phyloP scores from a whole-genome alignment of 2,888 invertebrate genomes.

The Trissoscelio sp. region DNA sequence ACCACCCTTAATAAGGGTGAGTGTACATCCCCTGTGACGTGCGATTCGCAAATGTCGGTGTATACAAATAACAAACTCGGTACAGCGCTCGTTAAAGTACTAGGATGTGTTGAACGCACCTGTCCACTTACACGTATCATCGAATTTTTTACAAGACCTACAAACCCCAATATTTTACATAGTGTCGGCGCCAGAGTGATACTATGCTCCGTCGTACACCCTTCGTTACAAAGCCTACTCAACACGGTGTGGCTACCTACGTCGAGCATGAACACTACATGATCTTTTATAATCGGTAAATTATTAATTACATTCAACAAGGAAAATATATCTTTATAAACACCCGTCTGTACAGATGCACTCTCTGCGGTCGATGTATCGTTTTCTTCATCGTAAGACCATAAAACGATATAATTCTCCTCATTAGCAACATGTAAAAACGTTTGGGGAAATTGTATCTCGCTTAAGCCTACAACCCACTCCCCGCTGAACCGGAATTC shows the following conservation, averaged over 20 bases:
- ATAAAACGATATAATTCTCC: too few species aligned
- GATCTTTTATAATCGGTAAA: neutral
- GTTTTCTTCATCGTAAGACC: too few species aligned
- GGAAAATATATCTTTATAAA: neutral
- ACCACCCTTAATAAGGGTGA: constrained; percentile 37
- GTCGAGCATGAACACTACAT: neutral
- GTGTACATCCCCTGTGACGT: constrained; percentile 29
- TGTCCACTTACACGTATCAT: neutral
- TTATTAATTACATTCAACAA: neutral
- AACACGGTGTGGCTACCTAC: neutral
- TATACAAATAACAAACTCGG: constrained; percentile 35
- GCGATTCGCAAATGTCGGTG: constrained; percentile 10
- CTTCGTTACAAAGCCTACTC: neutral
- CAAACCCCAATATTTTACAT: constrained; percentile 2
- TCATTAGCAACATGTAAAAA: constrained; percentile 3
- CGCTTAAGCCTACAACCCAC: constrained; percentile 6
- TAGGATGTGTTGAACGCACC: neutral
- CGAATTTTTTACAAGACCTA: neutral
- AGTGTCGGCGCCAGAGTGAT: neutral
- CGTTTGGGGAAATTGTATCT: neutral
- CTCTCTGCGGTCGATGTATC: neutral
- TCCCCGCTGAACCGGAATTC: constrained; percentile 4
- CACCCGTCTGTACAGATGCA: neutral
- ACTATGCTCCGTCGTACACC: neutral
- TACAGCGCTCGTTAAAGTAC: neutral